Evolutionary conservation across 2,888 invertebrate species (phyloP).

Genomic region (Calephelis perditalis): DNA sequence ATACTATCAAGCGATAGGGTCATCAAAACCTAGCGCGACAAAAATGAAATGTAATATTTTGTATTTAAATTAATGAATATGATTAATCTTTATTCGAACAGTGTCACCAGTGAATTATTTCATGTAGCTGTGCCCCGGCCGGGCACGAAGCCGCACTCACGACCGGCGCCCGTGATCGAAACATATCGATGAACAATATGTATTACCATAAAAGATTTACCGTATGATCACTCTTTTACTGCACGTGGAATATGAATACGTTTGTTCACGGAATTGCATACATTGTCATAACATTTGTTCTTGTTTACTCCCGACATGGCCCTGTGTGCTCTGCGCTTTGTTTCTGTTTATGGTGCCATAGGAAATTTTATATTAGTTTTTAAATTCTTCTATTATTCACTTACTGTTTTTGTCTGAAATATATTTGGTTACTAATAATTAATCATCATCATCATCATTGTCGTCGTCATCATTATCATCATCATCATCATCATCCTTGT

Average conservation of each 20-base stretch:
- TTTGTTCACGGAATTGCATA: constrained; percentile 62
- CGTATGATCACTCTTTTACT: constrained; percentile 67
- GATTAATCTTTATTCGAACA: constrained; percentile 37
- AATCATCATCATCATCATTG: too few relatives aligned
- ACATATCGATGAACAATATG: constrained; percentile 53
- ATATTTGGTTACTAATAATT: too few relatives aligned
- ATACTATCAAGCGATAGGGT: too few relatives aligned
- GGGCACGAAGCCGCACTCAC: constrained; percentile 64
- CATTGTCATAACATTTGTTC: constrained; percentile 49
- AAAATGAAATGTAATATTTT: background rate
- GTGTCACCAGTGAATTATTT: constrained; percentile 48
- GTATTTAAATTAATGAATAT: constrained; percentile 25
- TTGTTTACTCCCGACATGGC: constrained; percentile 45
- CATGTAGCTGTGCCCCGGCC: constrained; percentile 45
- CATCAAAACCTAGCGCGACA: too few relatives aligned
- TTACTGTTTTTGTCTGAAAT: too few relatives aligned
- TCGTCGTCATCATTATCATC: too few relatives aligned
- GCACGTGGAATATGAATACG: constrained; percentile 66
- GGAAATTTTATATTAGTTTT: constrained; percentile 17
- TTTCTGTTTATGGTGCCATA: constrained; percentile 27
- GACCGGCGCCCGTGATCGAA: constrained; percentile 68
- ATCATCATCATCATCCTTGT: too few relatives aligned
- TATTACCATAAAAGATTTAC: constrained; percentile 69
- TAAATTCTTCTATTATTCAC: too few relatives aligned
- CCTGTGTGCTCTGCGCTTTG: constrained; percentile 43